Base-by-base conservation (phyloP, 1,140 invertebrate genomes). In the Procambarus virginalis region DNA sequence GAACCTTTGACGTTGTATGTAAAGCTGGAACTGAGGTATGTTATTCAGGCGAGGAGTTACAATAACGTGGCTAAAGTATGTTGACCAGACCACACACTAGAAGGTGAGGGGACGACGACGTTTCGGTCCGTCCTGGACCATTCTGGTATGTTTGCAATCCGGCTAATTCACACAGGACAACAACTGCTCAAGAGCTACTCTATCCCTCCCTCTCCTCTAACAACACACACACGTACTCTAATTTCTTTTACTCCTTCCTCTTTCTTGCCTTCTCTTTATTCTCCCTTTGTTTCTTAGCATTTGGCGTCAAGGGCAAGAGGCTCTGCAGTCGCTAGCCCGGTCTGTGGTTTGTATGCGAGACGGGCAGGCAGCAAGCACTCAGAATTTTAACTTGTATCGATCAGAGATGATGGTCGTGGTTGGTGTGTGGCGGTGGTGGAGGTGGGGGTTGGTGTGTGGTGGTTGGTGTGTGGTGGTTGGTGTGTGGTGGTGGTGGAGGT, bases 331-430 rank as follows among this genome's bases (percentile, higher is more conserved):
- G 45, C 10, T 12, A 46, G 14, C 6, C 76, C 46, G 45, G 17
- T 2, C 2, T 20, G 14, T 78, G 34, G 48, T 77, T 49, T 77
- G 45, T 78, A 77, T 46, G 48, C 75, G 48, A 77, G 12, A 12
- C n/a, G 9, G n/a, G 17, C 3, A 46, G 9, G 5, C 12, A 2
- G 48, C 5, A 1, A 3, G 75, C 45, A 9, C 12, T 20, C 20
- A 5, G 49, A n/a, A 55, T 79, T 46, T 77, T 77, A 77, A 77
- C 34, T 77, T 12, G n/a, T 77, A 49, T 77, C 75, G 75, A 77
- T 64, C 60, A 64, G 60, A 77, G 55, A 49, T 60, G 79, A n/a
- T 51, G 77, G 77, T 79, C 14, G 48, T 14, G 77, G 77, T 78
- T 48, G 55, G 34, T 79, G 51, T 55, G 51, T 55, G 48, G 48